These are phyloP conservation scores for Phymanthus crucifer DNA, from an alignment of 92 coral and sea anemone genomes.

Conservation along the genomic window DNA sequence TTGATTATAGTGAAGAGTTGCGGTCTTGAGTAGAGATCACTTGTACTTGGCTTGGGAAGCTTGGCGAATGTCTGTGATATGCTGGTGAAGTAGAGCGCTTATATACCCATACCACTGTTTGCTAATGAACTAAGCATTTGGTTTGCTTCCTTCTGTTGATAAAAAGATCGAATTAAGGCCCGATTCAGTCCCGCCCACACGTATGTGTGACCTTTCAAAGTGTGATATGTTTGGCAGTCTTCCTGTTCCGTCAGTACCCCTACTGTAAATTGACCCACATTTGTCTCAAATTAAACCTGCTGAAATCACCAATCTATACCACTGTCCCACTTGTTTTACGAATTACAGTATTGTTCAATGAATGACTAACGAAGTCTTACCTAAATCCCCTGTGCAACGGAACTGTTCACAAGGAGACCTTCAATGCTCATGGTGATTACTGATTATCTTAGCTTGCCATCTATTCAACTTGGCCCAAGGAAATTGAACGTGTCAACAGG, in stretches of 20 bases:
- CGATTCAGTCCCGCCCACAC: conserved; percentile 38
- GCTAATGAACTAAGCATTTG: conserved; percentile 33
- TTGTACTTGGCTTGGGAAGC: neutral
- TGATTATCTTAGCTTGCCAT: conserved; percentile 20
- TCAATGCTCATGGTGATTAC: conserved; percentile 15
- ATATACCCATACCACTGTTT: conserved; percentile 23
- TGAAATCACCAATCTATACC: neutral
- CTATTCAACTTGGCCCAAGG: conserved; percentile 26
- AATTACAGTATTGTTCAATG: neutral
- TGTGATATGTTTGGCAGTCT: conserved; percentile 11
- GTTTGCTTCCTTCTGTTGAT: conserved; percentile 23
- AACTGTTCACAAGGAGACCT: conserved; percentile 2
- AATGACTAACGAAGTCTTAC: neutral
- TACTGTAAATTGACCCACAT: conserved; percentile 28
- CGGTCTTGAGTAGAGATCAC: neutral
- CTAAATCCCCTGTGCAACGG: conserved; percentile 20
- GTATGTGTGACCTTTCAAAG: conserved; percentile 31
- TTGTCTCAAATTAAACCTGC: neutral
- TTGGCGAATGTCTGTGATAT: conserved; percentile 18
- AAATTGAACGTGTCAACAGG: conserved; percentile 42
- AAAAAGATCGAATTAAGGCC: conserved; percentile 44
- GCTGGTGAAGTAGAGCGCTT: neutral
- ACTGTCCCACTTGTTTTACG: conserved; percentile 7
- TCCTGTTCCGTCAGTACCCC: conserved; percentile 35
- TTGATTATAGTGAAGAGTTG: neutral